Evolutionary conservation across 2,797 vertebrate species (phyloP).

Genomic region (Columba guinea): DNA sequence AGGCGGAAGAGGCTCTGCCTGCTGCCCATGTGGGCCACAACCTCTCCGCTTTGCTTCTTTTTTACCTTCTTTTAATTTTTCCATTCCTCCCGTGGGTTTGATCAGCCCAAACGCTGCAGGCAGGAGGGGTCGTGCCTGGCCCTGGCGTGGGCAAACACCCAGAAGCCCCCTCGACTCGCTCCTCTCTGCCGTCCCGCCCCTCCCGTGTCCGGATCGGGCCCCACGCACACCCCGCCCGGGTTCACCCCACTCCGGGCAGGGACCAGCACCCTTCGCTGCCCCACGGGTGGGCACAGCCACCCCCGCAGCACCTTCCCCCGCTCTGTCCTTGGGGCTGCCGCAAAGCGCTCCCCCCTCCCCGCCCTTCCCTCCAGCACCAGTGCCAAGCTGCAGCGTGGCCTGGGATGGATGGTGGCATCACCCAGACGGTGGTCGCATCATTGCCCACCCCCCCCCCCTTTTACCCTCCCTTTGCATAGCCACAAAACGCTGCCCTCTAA

Average conservation of each 20-base stretch:
- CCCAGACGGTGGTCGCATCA: not conserved
- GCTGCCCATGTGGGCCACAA: not conserved
- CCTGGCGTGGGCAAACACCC: not conserved
- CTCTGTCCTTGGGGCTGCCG: conserved; percentile 18
- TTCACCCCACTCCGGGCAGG: not conserved
- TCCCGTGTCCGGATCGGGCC: not conserved
- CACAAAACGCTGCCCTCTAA: not conserved
- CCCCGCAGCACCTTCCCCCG: not conserved
- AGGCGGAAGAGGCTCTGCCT: not conserved
- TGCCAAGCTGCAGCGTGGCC: not conserved
- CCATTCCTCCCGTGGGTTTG: not conserved
- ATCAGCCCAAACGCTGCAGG: not conserved
- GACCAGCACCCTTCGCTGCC: not conserved
- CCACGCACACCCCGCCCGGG: not conserved
- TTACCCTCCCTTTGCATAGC: not conserved
- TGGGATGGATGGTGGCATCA: not conserved
- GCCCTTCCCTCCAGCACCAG: not conserved
- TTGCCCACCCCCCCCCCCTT: too few species aligned
- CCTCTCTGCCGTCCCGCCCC: not conserved
- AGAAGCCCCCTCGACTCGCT: too few species aligned
- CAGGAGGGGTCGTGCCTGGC: not conserved
- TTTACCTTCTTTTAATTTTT: not conserved
- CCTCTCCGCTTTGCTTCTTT: not conserved
- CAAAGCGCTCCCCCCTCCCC: not conserved
- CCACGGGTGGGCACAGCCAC: not conserved